These are phyloP conservation scores for Amphibalanus amphitrite DNA, from an alignment of 1,140 invertebrate genomes.

Conservation along the genomic window DNA sequence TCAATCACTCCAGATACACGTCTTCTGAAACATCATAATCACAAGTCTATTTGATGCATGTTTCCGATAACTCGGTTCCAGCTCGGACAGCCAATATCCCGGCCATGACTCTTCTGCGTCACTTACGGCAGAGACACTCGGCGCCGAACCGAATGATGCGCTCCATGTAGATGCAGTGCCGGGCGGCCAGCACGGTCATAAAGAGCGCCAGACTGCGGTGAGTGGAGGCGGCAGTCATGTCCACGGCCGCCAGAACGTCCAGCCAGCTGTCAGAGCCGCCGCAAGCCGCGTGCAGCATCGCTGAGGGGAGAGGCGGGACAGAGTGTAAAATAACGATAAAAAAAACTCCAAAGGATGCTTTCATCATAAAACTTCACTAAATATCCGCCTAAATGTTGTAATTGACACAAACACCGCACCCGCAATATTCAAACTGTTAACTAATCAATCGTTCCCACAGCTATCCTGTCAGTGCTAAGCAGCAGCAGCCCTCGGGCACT, in stretches of 20 bases:
- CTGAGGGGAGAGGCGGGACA: conserved; percentile 13
- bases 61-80: too few species aligned
- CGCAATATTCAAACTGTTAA: too few species aligned
- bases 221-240: conserved; percentile 74
- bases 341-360: too few species aligned
- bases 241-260: conserved; percentile 67
- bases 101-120: conserved; percentile 22
- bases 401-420: too few species aligned
- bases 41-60: too few species aligned
- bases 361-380: too few species aligned
- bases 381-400: too few species aligned
- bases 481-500: conserved; percentile 8
- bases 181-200: conserved; percentile 77
- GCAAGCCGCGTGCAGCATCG: conserved; percentile 78
- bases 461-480: background rate
- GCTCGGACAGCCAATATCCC: too few species aligned
- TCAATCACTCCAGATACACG: too few species aligned
- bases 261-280: conserved; percentile 70
- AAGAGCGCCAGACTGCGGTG: conserved; percentile 92
- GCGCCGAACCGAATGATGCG: conserved; percentile 77
- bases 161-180: conserved; percentile 86
- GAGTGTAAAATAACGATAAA: too few species aligned
- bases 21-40: too few species aligned
- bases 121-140: conserved; percentile 51
- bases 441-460: background rate